Conservation (phyloP, 2,797 vertebrate species). For the Schizothorax lantsangensis region DNA sequence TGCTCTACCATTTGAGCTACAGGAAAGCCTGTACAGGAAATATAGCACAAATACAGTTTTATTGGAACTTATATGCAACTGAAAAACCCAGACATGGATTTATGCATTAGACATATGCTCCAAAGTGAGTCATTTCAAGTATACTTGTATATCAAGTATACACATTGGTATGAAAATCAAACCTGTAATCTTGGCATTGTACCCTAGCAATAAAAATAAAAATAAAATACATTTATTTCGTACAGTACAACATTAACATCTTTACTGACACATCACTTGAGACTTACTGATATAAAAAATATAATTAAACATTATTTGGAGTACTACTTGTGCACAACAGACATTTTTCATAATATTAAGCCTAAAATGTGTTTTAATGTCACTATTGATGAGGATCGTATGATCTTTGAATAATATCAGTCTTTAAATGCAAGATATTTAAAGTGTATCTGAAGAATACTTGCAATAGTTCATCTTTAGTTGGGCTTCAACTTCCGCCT, state of each 20-base stretch:
- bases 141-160: not conserved
- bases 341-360: not conserved
- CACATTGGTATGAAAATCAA: slow-evolving; percentile 1
- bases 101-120: not conserved
- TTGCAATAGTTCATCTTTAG: not conserved
- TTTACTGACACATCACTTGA: no score
- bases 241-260: no score
- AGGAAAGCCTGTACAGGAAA: no score
- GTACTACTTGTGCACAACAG: not conserved
- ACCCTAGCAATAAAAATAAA: not conserved
- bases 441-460: not conserved
- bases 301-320: no score
- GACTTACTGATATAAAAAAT: no score
- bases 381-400: no score
- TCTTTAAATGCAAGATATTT: not conserved
- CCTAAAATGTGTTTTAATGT: not conserved
- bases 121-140: not conserved
- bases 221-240: not conserved
- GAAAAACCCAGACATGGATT: not conserved
- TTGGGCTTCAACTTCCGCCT: not conserved
- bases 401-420: not conserved
- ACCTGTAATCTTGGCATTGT: not conserved
- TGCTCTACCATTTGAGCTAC: no score
- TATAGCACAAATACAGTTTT: not conserved
- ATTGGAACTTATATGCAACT: not conserved